Evolutionary conservation across 2,113 vertebrate genomes (phyloP).

Genomic region (Sisor rabdophorus): DNA sequence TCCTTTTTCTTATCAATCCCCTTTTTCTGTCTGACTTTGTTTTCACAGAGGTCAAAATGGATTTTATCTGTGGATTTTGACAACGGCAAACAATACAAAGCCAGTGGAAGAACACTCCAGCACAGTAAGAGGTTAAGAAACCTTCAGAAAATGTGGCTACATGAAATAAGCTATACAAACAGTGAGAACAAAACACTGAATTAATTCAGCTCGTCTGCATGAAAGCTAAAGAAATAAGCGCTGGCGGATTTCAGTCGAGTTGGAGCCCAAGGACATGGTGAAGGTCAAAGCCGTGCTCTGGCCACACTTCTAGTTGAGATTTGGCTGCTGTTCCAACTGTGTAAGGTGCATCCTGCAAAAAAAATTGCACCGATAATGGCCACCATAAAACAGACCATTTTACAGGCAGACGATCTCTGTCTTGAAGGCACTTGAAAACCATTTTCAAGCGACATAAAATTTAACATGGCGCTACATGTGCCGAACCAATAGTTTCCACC

Average conservation of each 20-base stretch:
- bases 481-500: constrained; percentile 87
- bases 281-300: constrained; percentile 67
- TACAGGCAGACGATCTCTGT: constrained; percentile 88
- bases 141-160: not conserved
- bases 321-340: constrained; percentile 58
- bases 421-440: constrained; percentile 87
- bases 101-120: constrained; percentile 8
- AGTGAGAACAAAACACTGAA: not conserved
- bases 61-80: constrained; percentile 32
- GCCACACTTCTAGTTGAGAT: constrained; percentile 66
- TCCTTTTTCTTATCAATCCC: constrained; percentile 10
- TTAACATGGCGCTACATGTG: constrained; percentile 99
- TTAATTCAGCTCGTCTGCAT: not conserved
- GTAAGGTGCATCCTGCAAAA: constrained; percentile 70
- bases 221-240: constrained; percentile 18
- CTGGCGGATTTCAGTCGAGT: constrained; percentile 5
- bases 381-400: constrained; percentile 88
- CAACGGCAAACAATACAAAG: constrained; percentile 37
- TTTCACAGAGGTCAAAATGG: constrained; percentile 39
- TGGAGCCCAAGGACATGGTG: constrained; percentile 63
- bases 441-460: constrained; percentile 98
- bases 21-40: constrained; percentile 33
- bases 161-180: not conserved
- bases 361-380: constrained; percentile 68
- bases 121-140: constrained; percentile 13